A percentile compares a stretch with the other conserved stretches of the same genome.
Conservation (phyloP, 1,140 invertebrate genomes). For the Anagrus nilaparvatae region DNA sequence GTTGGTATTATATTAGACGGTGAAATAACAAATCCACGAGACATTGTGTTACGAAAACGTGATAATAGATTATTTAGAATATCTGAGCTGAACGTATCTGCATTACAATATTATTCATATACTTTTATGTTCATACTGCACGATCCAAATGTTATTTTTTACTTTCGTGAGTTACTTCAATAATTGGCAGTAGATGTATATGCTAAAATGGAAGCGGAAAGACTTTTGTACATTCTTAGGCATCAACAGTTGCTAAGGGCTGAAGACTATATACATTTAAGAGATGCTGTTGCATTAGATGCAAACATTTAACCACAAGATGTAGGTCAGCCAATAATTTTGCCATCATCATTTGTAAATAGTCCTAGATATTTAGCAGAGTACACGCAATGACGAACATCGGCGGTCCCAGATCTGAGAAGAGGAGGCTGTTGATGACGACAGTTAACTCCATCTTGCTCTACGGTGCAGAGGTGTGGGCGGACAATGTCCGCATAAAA, state of each 20-base stretch:
- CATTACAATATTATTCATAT: constrained; percentile 32
- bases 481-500: too few species aligned
- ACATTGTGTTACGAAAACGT: too few species aligned
- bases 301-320: constrained; percentile 19
- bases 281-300: constrained; percentile 11
- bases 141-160: constrained; percentile 10
- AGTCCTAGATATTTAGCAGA: constrained; percentile 33
- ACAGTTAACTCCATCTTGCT: too few species aligned
- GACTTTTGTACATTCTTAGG: constrained; percentile 30
- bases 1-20: too few species aligned
- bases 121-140: constrained; percentile 26
- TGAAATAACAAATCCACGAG: too few species aligned
- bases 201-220: constrained; percentile 41
- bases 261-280: constrained; percentile 38
- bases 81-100: constrained; percentile 15
- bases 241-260: constrained; percentile 41
- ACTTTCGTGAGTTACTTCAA: constrained; percentile 19
- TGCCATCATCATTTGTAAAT: constrained; percentile 35
- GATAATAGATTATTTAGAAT: too few species aligned
- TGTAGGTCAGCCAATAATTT: constrained; percentile 31
- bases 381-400: too few species aligned
- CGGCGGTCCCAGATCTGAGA: too few species aligned
- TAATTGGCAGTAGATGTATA: constrained; percentile 42
- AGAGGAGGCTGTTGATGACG: too few species aligned
- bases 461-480: too few species aligned